Base-by-base conservation (phyloP, 2,888 invertebrate genomes). In the Spodoptera littoralis region DNA sequence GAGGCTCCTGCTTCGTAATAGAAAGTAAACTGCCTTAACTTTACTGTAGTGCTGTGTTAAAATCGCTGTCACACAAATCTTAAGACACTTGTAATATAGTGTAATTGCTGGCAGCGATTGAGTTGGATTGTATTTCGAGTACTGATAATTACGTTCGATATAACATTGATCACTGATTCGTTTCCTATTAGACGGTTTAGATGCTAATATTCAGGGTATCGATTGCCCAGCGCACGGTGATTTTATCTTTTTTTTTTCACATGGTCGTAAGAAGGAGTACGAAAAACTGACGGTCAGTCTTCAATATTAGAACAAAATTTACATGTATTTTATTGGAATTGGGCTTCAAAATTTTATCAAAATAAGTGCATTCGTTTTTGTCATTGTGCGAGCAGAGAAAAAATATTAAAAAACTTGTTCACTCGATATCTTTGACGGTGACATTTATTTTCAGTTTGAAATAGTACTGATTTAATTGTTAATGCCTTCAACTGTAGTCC, bases 1-100 rank as follows among this genome's bases (percentile, higher is more conserved):
- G 84, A 78, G 68, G 80, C 73, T 83, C 84, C 83, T 77, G 76
- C 73, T 73, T 78, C 82, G 86, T 89, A 88, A 87, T 88, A 85
- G 88, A 88, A 86, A 85, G 82, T 85, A 76, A 73, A 68, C 67
- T 66, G 61, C 70, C 65, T 83, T 83, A 76, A 77, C 72, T 77
- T 76, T 77, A 54, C 72, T 69, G 65, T 73, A 81, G 74, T 66
- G 71, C 74, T 68, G 65, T 54, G 59, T 57, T 70, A 66, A 70
- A 73, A 76, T 57, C 50, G 65, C 60, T 71, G 73, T 69, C 73
- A 58, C 76, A 77, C 79, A 73, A 76, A 73, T 73, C 76, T 70
- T 71, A 48, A 50, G 59, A 66, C 72, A 76, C 56, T 72, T 70
- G 71, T 73, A 65, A 73, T 66, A 71, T 75, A 72, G 60, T 73